These are phyloP conservation scores for Drosophila histrio DNA, from an alignment of 2,888 invertebrate species.

Conservation along the genomic window DNA sequence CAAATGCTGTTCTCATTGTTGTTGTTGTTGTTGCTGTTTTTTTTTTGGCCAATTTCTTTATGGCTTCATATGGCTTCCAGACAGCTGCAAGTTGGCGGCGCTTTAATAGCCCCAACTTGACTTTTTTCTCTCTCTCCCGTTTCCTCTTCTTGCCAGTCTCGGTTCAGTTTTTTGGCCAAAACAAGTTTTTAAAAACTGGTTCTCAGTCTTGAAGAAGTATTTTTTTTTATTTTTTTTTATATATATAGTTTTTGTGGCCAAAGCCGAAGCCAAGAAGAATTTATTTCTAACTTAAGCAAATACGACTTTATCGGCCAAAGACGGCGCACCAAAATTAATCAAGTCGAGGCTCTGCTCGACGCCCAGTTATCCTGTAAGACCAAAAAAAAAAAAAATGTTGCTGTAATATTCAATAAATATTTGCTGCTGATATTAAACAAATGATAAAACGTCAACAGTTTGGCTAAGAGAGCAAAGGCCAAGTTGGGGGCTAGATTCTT, in stretches of 20 bases:
- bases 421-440: conserved; percentile 60
- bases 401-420: no score
- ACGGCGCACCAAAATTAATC: conserved; percentile 21
- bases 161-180: conserved; percentile 64
- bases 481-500: conserved; percentile 20
- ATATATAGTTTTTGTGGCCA: conserved; percentile 21
- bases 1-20: conserved; percentile 18
- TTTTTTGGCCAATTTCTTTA: conserved; percentile 65
- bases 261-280: conserved; percentile 60
- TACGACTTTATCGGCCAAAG: conserved; percentile 69
- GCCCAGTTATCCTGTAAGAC: conserved; percentile 38
- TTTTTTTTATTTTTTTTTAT: conserved; percentile 27
- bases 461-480: conserved; percentile 39
- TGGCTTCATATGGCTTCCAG: conserved; percentile 73
- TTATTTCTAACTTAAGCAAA: conserved; percentile 79
- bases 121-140: conserved; percentile 28
- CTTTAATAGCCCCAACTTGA: conserved; percentile 74
- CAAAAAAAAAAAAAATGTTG: no score
- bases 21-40: not conserved
- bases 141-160: conserved; percentile 19
- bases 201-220: conserved; percentile 58
- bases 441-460: conserved; percentile 58
- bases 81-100: conserved; percentile 73
- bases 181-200: conserved; percentile 73
- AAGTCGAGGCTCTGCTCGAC: conserved; percentile 33